Base-by-base conservation (phyloP, 2,888 invertebrate species). In the Julus scandinavius region DNA sequence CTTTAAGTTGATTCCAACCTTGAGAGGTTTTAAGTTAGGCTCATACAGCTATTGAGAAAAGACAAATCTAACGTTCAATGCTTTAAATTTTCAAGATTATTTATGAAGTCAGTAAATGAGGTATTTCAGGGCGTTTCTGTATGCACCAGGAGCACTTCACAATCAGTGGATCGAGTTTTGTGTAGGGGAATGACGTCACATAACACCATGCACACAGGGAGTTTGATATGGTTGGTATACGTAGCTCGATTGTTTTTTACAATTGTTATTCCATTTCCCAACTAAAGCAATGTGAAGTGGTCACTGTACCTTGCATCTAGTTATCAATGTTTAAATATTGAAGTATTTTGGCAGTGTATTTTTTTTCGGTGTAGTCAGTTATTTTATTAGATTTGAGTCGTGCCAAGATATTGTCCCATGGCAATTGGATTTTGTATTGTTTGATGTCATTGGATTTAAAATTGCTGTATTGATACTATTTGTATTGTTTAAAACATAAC, bases 321-420 rank as follows among this genome's bases (percentile, higher is more conserved):
- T n/a, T 63, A 63, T 63, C 63, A 63, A 7, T 63, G 63, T 63
- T 63, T 63, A 63, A 63, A 63, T 63, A 63, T 63, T 63, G 20
- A 3, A 63, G n/a, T 63, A 63, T 5, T 45, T 45, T n/a, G n/a
- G n/a, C 41, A 5, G 41, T 45, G 6, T 6, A 45, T 45, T 45
- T 45, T 45, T 5, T 45, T 2, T 45, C 41, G n/a, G n/a, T n/a
- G n/a, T n/a, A n/a, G n/a, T n/a, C n/a, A n/a, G n/a, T n/a, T n/a
- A n/a, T n/a, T n/a, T n/a, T n/a, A n/a, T n/a, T n/a, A n/a, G n/a
- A n/a, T n/a, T n/a, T n/a, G 4, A 45, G 6, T 45, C 41, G 41
- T 45, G 41, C 41, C 41, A 2, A 45, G 41, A 45, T 45, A n/a
- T n/a, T 63, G 63, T n/a, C n/a, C 63, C 63, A 2, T 63, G 63